Evolutionary conservation across 2,113 vertebrate genomes (phyloP).

Genomic region (Astur gentilis): DNA sequence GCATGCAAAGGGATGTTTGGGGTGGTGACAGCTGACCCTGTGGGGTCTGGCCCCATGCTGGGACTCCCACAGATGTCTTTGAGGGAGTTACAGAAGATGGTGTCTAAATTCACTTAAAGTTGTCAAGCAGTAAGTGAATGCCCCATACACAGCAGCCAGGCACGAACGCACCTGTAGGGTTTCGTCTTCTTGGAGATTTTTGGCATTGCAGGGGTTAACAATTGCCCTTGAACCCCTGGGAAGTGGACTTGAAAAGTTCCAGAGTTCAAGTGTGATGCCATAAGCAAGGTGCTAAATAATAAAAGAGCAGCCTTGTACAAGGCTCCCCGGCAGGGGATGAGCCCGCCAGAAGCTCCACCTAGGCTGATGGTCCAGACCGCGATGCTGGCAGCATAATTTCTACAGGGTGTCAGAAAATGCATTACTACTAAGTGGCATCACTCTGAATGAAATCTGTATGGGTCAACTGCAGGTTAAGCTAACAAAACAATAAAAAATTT

Average conservation of each 20-base stretch:
- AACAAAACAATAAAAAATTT: constrained; percentile 77
- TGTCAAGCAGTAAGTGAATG: neutral
- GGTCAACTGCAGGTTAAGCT: constrained; percentile 77
- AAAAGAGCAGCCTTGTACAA: constrained; percentile 40
- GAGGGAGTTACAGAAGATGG: neutral
- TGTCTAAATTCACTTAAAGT: neutral
- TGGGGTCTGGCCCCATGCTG: fast-evolving
- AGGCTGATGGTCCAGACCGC: neutral
- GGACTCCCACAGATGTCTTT: neutral
- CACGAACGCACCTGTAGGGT: fast-evolving
- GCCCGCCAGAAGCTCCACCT: neutral
- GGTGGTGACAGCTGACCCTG: neutral
- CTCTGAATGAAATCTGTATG: constrained; percentile 68
- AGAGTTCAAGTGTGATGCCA: constrained; percentile 36
- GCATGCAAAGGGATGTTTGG: neutral
- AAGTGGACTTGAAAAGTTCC: constrained; percentile 50
- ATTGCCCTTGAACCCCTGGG: constrained; percentile 28
- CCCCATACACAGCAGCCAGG: fast-evolving
- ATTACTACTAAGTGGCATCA: constrained; percentile 47
- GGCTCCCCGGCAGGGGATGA: neutral
- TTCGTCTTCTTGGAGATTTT: neutral
- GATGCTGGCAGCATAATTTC: neutral
- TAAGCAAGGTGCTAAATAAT: constrained; percentile 68
- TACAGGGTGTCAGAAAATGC: constrained; percentile 66
- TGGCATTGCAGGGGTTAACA: constrained; percentile 2